These are phyloP conservation scores for Suncus etruscus DNA, from an alignment of 2,113 vertebrate genomes.

Conservation along the genomic window DNA sequence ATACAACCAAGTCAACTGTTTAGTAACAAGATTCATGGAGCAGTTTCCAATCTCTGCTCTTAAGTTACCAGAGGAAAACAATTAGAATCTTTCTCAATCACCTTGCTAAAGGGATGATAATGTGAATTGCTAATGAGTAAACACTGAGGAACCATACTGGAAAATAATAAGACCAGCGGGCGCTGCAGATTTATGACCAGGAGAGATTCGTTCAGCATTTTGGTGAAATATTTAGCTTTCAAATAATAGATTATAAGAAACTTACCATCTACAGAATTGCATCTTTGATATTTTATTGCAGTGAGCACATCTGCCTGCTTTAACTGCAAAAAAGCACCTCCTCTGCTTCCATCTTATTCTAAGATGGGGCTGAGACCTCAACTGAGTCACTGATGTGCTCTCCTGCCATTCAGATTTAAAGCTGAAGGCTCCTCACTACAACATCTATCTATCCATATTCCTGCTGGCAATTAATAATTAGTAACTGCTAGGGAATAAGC, in stretches of 20 bases:
- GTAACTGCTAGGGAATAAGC: constrained; percentile 25
- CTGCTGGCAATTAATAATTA: constrained; percentile 22
- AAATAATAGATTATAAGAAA: constrained; percentile 61
- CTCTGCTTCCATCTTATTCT: background rate
- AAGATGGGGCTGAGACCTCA: constrained; percentile 26
- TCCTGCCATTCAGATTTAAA: constrained; percentile 42
- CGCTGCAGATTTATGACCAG: constrained; percentile 25
- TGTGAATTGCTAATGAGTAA: constrained; percentile 29
- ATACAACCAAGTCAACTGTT: background rate
- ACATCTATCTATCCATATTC: background rate
- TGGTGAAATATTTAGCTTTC: constrained; percentile 55
- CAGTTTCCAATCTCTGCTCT: background rate
- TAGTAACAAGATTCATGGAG: constrained; percentile 21
- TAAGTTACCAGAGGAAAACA: constrained; percentile 8
- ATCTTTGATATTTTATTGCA: constrained; percentile 51
- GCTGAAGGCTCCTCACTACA: background rate
- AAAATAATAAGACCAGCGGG: background rate
- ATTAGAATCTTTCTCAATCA: constrained; percentile 34
- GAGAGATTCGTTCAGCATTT: constrained; percentile 8
- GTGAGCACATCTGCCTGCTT: constrained; percentile 24
- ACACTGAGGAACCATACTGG: constrained; percentile 18
- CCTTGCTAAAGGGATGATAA: background rate
- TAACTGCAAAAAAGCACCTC: constrained; percentile 19
- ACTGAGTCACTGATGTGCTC: background rate
- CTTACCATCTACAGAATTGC: constrained; percentile 5